Evolutionary conservation across 2,888 invertebrate genomes (phyloP).

Genomic region (Latrodectus elegans): DNA sequence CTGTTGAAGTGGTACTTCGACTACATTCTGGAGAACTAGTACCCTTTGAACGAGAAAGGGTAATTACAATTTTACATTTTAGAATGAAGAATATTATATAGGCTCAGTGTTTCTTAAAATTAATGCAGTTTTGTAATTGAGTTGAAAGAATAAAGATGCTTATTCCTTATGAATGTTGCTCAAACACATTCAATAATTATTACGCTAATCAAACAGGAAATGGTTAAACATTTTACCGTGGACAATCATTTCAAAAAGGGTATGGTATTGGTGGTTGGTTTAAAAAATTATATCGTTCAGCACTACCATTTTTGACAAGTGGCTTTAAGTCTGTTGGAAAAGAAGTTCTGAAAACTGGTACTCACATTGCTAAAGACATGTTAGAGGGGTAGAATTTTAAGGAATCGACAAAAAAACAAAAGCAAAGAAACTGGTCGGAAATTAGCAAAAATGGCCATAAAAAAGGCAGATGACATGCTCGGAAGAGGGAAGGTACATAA

Average conservation of each 20-base stretch:
- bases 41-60: neutral
- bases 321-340: constrained; percentile 27
- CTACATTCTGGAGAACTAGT: neutral
- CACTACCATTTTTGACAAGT: too few relatives aligned
- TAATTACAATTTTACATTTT: neutral
- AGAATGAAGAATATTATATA: neutral
- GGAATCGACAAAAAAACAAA: neutral
- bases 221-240: neutral
- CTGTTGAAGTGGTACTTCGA: neutral
- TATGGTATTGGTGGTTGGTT: constrained; percentile 42
- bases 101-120: too few relatives aligned
- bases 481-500: neutral
- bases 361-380: neutral
- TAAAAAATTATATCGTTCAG: constrained; percentile 10
- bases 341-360: constrained; percentile 24
- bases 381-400: constrained; percentile 2
- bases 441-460: constrained; percentile 10
- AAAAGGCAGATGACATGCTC: constrained; percentile 4
- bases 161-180: constrained; percentile 4
- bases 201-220: constrained; percentile 10
- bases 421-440: constrained; percentile 5
- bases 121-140: too few relatives aligned
- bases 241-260: constrained; percentile 15
- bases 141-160: neutral
- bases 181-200: constrained; percentile 22